Base-by-base conservation (phyloP, 2,113 vertebrate genomes). In the Sakesphorus luctuosus region DNA sequence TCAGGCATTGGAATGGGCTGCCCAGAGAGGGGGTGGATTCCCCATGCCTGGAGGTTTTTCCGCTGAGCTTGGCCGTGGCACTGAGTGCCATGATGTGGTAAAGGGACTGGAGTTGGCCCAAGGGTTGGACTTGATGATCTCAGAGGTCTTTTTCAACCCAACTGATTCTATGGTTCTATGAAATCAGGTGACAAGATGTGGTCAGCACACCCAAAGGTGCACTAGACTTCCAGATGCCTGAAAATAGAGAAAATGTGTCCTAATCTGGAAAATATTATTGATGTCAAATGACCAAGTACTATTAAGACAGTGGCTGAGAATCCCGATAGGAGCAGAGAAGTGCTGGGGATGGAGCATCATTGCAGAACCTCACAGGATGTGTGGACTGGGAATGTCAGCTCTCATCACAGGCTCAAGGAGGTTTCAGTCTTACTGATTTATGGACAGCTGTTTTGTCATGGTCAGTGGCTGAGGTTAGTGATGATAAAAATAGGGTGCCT, bases 141-240 rank as follows among this genome's bases (percentile, higher is more conserved):
- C 40, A 14, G 40, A 40, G 40, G 40, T 40, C 40, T 40, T 40
- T 40, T 40, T 13, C 40, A 40, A 40, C 40, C 12, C 40, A 40
- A 11, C 14, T 13, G 13, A 13, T 43, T 43, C 40, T 43, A 43
- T 43, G 40, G 15, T 43, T 43, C 40, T 6, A 15, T 43, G 40
- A 43, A 78, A 79, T 59, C 23, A 43, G 44, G 29, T 73, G 36
- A 44, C 18, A 36, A 38, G 26, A 44, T 28, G 11, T 28, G 14
- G 21, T 63, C n/a, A n/a, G 18, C 2, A 4, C 16, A 44, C 40
- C 15, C 3, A 10, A 10, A 31, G 17, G 3, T 1, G 2, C 21
- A 14, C 23, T 40, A 53, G 55, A 29, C 11, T 74, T 84, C 18
- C 20, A 49, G 46, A 25, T 61, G 31, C 5, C 40, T 69, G 16